Percentiles rank a stretch among this genome's conserved stretches.
Conservation (phyloP, 2,113 vertebrate species). For the Istiophorus platypterus region DNA sequence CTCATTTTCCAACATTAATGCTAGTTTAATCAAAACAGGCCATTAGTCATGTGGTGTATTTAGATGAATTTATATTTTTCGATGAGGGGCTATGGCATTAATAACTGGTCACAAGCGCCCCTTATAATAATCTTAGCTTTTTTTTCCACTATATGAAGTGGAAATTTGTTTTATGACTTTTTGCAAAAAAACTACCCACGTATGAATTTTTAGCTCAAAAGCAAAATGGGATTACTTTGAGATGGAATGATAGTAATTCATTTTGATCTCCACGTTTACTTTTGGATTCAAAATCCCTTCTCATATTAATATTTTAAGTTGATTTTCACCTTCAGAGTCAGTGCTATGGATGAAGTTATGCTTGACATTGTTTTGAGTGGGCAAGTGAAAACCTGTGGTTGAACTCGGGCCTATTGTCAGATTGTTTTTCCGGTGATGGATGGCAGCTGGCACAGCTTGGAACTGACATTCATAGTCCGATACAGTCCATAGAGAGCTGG, state of each 20-base stretch:
- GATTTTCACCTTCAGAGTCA: background rate
- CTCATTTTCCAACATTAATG: constrained; percentile 11
- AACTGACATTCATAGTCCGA: constrained; percentile 77
- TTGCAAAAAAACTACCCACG: background rate
- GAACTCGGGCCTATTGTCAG: constrained; percentile 63
- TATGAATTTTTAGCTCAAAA: background rate
- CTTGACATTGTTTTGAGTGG: constrained; percentile 26
- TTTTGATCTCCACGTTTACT: background rate
- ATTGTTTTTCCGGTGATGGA: constrained; percentile 68
- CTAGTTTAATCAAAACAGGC: constrained; percentile 6
- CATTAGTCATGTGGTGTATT: constrained; percentile 20
- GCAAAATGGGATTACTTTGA: too few relatives aligned
- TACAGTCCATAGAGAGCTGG: constrained; percentile 69
- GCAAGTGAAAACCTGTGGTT: constrained; percentile 46
- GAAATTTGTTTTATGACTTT: background rate
- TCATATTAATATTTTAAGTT: background rate
- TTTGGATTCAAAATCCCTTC: background rate
- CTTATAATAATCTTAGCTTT: background rate
- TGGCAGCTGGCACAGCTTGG: constrained; percentile 56
- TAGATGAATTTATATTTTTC: constrained; percentile 8
- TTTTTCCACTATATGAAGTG: background rate
- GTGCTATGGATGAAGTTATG: background rate
- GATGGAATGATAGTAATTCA: background rate
- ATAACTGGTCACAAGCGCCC: background rate
- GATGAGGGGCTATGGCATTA: background rate